phyloP scores from a whole-genome alignment of 2,888 invertebrate species.

The Maniola hyperantus region DNA sequence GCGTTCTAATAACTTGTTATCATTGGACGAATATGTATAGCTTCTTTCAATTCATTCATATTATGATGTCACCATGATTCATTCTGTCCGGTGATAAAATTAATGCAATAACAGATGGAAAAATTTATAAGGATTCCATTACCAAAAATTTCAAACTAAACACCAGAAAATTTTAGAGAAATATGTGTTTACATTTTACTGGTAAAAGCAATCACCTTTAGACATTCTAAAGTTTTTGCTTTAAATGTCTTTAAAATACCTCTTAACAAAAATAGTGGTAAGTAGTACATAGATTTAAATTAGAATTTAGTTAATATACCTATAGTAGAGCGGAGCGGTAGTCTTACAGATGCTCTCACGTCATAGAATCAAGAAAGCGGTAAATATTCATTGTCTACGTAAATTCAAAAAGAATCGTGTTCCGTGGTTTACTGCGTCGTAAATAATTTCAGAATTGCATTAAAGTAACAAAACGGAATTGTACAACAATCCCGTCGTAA shows the following conservation, averaged over 20 bases:
- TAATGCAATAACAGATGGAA: not conserved
- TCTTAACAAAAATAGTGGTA: not conserved
- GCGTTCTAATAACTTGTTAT: not conserved
- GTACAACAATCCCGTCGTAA: constrained; percentile 54
- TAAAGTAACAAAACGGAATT: constrained; percentile 56
- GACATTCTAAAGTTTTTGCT: not conserved
- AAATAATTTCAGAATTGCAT: constrained; percentile 50
- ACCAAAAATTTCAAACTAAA: not conserved
- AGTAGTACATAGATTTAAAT: not conserved
- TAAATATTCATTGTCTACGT: constrained; percentile 35
- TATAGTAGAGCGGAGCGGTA: not conserved
- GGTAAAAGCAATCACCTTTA: not conserved
- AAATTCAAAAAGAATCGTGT: constrained; percentile 33
- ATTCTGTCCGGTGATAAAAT: not conserved
- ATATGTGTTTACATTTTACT: not conserved
- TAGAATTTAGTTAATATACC: not conserved
- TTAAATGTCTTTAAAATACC: not conserved
- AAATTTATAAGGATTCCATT: not conserved
- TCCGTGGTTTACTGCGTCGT: constrained; percentile 44
- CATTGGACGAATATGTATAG: not conserved
- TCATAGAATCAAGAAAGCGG: constrained; percentile 27
- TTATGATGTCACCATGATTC: not conserved
- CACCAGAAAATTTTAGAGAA: not conserved
- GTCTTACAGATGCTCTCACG: constrained; percentile 19
- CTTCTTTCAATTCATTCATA: constrained; percentile 1